These are phyloP conservation scores for Morone saxatilis DNA, from an alignment of 2,113 vertebrate species.

Conservation along the genomic window DNA sequence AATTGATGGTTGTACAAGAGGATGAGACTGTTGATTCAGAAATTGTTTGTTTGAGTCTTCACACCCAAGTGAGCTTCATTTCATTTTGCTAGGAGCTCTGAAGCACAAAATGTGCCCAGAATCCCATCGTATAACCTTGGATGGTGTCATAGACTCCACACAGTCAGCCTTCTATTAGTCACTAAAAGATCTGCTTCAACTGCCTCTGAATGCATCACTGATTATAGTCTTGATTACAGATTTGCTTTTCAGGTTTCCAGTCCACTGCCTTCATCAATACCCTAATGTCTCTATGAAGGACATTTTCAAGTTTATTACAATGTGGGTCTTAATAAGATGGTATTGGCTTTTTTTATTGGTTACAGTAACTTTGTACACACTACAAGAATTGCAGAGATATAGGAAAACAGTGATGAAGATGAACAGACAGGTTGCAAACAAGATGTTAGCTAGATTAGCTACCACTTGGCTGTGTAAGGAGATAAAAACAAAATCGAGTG, in stretches of 20 bases:
- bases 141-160: slow-evolving; percentile 17
- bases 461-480: not conserved
- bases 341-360: not conserved
- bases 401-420: not conserved
- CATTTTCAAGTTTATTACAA: slow-evolving; percentile 14
- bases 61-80: slow-evolving; percentile 56
- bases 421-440: not conserved
- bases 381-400: not conserved
- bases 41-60: slow-evolving; percentile 53
- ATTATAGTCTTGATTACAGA: slow-evolving; percentile 24
- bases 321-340: not conserved
- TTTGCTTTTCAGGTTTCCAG: slow-evolving; percentile 16
- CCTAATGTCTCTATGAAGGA: slow-evolving; percentile 10
- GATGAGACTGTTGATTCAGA: slow-evolving; percentile 47
- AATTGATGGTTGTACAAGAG: slow-evolving; percentile 14
- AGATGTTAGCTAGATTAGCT: not conserved
- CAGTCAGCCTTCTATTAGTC: slow-evolving; percentile 17
- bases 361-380: not conserved
- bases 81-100: slow-evolving; percentile 30
- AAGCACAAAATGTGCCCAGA: slow-evolving; percentile 38
- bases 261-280: slow-evolving; percentile 19
- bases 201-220: slow-evolving; percentile 30
- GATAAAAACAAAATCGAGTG: not conserved
- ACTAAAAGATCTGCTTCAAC: slow-evolving; percentile 6
- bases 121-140: slow-evolving; percentile 21